Percentiles rank a stretch among this genome's conserved stretches.
These are phyloP conservation scores for Coleophora deauratella DNA, from an alignment of 2,888 invertebrate species.

Conservation along the genomic window DNA sequence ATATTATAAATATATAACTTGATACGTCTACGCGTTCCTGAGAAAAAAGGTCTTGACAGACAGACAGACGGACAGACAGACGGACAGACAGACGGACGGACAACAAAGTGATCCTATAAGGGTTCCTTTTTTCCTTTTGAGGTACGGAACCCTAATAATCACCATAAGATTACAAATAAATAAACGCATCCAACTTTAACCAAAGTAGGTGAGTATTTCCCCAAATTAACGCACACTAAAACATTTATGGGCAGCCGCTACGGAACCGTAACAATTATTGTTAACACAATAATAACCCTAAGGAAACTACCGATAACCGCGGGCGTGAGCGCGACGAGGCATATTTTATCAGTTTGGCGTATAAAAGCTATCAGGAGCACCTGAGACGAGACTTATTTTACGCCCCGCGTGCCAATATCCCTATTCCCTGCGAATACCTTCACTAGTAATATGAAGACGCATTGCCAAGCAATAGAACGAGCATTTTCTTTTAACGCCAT, in stretches of 20 bases:
- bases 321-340: constrained; percentile 39
- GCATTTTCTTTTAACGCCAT: too few species aligned
- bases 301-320: constrained; percentile 40
- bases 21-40: too few species aligned
- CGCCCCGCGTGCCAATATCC: constrained; percentile 61
- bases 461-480: background rate
- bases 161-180: too few species aligned
- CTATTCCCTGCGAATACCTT: constrained; percentile 31
- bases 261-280: constrained; percentile 5
- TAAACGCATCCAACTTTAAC: too few species aligned
- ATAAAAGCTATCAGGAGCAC: constrained; percentile 67
- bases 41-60: too few species aligned
- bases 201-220: background rate
- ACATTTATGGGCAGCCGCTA: too few species aligned
- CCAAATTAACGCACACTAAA: background rate
- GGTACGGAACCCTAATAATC: too few species aligned
- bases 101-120: too few species aligned
- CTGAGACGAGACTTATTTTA: constrained; percentile 71
- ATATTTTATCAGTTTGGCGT: constrained; percentile 68
- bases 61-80: too few species aligned
- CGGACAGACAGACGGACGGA: too few species aligned
- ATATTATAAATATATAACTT: too few species aligned
- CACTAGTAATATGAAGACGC: constrained; percentile 1
- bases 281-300: constrained; percentile 21
- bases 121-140: too few species aligned